Evolutionary conservation across 2,797 vertebrate species (phyloP).

Genomic region (Leucoraja ocellata): DNA sequence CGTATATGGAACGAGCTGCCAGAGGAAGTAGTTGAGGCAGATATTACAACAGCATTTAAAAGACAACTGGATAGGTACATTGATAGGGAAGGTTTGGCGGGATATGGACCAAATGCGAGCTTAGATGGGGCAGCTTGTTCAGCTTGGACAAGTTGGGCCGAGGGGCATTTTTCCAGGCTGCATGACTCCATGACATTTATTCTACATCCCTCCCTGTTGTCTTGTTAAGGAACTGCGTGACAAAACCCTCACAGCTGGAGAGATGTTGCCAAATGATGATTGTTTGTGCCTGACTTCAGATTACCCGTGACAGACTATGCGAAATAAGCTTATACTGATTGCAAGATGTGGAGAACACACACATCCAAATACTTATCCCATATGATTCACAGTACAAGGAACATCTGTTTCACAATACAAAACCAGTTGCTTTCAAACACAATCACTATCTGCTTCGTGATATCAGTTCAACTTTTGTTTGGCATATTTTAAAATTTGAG

Average conservation of each 20-base stretch:
- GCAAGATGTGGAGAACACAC: constrained; percentile 33
- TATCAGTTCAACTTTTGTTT: background rate
- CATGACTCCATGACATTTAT: background rate
- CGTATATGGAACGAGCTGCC: no score
- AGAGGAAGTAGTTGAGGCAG: no score
- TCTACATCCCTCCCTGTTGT: background rate
- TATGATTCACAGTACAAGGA: background rate
- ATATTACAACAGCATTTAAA: no score
- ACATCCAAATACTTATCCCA: constrained; percentile 16
- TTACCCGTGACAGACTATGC: constrained; percentile 25
- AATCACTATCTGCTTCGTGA: background rate
- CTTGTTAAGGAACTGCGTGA: constrained; percentile 14
- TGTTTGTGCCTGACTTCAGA: constrained; percentile 36
- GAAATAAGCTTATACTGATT: constrained; percentile 32
- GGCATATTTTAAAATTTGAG: background rate
- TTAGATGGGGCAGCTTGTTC: no score
- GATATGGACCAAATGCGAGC: no score
- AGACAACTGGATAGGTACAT: no score
- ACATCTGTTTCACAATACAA: constrained; percentile 32
- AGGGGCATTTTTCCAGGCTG: no score
- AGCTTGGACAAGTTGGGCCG: no score
- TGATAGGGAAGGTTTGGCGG: no score
- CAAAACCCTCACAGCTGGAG: constrained; percentile 18
- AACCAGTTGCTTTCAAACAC: background rate
- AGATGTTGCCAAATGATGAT: constrained; percentile 33